Percentiles rank a stretch among this genome's conserved stretches.
Conservation (phyloP, 1,140 invertebrate genomes). For the Drosophila bocki region DNA sequence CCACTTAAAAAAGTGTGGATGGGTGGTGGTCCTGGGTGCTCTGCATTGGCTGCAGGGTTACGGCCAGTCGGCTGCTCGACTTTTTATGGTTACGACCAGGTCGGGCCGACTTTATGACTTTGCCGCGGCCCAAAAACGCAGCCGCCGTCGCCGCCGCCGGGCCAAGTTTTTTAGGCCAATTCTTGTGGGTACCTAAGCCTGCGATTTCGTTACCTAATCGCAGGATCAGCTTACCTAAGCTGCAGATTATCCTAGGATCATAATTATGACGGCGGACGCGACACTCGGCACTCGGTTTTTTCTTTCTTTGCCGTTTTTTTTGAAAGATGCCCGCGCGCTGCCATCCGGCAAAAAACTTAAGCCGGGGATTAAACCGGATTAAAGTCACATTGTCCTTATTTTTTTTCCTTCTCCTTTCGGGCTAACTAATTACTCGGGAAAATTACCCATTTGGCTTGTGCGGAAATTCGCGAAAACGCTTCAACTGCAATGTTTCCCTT, state of each 20-base stretch:
- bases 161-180: conserved; percentile 72
- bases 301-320: conserved; percentile 7
- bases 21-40: conserved; percentile 37
- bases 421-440: conserved; percentile 75
- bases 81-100: conserved; percentile 66
- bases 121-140: conserved; percentile 18
- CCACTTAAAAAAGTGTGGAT: conserved; percentile 68
- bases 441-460: conserved; percentile 75
- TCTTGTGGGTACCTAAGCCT: conserved; percentile 79
- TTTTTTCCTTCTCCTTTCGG: conserved; percentile 65
- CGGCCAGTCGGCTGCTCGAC: conserved; percentile 62
- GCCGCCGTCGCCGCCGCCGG: neutral
- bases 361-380: conserved; percentile 82
- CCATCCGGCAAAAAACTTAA: conserved; percentile 74
- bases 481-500: conserved; percentile 9
- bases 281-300: conserved; percentile 62
- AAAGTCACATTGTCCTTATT: conserved; percentile 79
- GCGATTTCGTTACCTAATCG: conserved; percentile 80
- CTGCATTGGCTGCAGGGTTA: conserved; percentile 61
- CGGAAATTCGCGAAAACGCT: conserved; percentile 77
- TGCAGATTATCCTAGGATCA: conserved; percentile 82
- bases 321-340: conserved; percentile 19
- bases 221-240: conserved; percentile 80
- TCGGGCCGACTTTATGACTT: conserved; percentile 60
- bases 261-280: conserved; percentile 80